Evolutionary conservation across 2,888 invertebrate species (phyloP), one percentile per base, ranked within the genome.

Genomic region (Morpho deidamia): DNA sequence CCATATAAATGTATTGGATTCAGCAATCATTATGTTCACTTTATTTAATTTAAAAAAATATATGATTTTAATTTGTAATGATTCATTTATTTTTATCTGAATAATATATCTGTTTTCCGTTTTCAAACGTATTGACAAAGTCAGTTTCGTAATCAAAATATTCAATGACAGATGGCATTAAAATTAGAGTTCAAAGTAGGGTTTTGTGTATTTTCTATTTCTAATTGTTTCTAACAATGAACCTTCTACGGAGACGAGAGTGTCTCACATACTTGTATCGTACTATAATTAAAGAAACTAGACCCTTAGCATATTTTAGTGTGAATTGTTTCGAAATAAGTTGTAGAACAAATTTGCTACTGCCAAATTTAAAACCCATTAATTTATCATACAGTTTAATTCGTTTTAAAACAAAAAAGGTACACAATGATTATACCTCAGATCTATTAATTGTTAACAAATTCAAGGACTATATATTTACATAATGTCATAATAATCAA

Each of bases 361-460:
- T 45, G 34, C 8, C 34, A 12, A 55, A 42, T 72, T 68, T 74
- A 56, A 66, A 60, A 23, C 45, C 65, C 11, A 44, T 44, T 51
- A 69, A 60, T 53, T 46, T 62, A 50, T 60, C 44, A 45, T 69
- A 60, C 57, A 67, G 60, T 62, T 40, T 62, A 38, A 54, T 71
- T 50, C 76, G 86, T 34, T 64, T 63, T 57, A 85, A 83, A 71
- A 83, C 86, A 23, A 83, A 82, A 69, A 81, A 81, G 82, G 86
- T 87, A 59, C 44, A 37, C 23, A 14, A 14, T 23, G 3, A 23
- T 23, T 23, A 23, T 23, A 23, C 23, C 23, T 23, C 23, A 23
- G 23, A 3, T 23, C 23, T 23, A 23, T 23, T 5, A 23, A 23
- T 23, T 23, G 23, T 23, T 5, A 23, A 23, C 23, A 23, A 14